Evolutionary conservation across 2,888 invertebrate species (phyloP), one percentile per base, ranked within the genome.

Genomic region (Mythimna lalbum): DNA sequence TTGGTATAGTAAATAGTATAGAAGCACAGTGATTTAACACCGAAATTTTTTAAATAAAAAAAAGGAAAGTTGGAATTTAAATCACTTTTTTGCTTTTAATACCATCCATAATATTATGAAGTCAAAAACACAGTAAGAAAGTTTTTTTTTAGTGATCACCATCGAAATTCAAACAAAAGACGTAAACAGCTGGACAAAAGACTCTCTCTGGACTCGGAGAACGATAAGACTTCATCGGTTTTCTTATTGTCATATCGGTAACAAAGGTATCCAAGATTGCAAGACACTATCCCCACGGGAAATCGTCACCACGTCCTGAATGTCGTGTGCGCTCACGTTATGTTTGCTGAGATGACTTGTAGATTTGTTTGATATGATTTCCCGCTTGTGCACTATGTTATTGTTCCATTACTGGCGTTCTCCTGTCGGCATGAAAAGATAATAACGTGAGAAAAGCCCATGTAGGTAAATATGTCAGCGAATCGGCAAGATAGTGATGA

Each of bases 221-320:
- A 12, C 6, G 17, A 47, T 21, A 47, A 19, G 31, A 19, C 27
- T n/a, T 19, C 6, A 2, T 19, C 14, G 19, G 14, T 63, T 9
- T 23, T 7, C 2, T 33, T 33, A 33, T 1, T 49, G 4, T 19
- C 43, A 39, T 27, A n/a, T 23, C 33, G 2, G 1, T 52, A 19
- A 33, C n/a, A 71, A 63, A 39, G 63, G 52, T 63, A 52, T 49
- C 12, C 52, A 56, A 36, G 19, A 61, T 53, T 76, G 61, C 21
- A 65, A 60, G 43, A 61, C 59, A 39, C 23, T 10, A 5, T 6
- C 10, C 53, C 33, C 53, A 4, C 1, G 78, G 63, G 73, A 66
- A 67, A 69, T 78, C 9, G 66, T 73, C 73, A 66, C 68, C 52
- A 64, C 43, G 17, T 50, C 57, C 23, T 36, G 5, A 4, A 19